Percentiles rank a stretch among this genome's conserved stretches.
These are phyloP conservation scores for Flabesymbios commensalis DNA, from an alignment of 2,888 invertebrate species.

Conservation along the genomic window DNA sequence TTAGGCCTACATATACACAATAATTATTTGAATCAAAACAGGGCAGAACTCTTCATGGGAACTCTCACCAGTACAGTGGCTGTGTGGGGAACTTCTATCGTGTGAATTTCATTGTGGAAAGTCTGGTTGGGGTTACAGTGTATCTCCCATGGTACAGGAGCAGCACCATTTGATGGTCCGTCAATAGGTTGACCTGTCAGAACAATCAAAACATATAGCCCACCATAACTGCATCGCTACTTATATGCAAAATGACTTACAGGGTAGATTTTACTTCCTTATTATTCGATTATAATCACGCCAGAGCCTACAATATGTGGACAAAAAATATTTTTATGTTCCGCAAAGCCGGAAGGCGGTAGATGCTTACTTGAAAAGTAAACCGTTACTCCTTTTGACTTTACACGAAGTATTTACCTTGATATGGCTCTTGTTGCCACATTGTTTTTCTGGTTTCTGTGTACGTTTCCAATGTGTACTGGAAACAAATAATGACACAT, in stretches of 20 bases:
- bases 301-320: neutral
- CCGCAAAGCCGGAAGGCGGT: neutral
- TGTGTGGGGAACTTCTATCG: conserved; percentile 39
- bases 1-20: too few relatives aligned
- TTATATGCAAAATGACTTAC: too few relatives aligned
- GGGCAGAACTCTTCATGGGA: too few relatives aligned
- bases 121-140: conserved; percentile 30
- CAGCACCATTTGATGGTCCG: conserved; percentile 29
- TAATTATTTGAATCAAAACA: too few relatives aligned
- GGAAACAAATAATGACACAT: conserved; percentile 9
- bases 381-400: too few relatives aligned
- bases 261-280: too few relatives aligned
- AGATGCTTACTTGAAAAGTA: too few relatives aligned
- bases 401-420: too few relatives aligned
- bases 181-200: conserved; percentile 33
- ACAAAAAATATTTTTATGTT: neutral
- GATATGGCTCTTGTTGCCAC: conserved; percentile 40
- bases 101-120: conserved; percentile 36
- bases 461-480: conserved; percentile 40
- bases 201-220: neutral
- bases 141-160: conserved; percentile 36
- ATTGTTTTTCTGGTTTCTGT: conserved; percentile 51
- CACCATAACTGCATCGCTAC: too few relatives aligned
- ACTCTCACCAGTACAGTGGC: conserved; percentile 32
- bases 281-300: neutral